Base-by-base conservation (phyloP, 1,140 invertebrate species). In the Cataglyphis hispanica region DNA sequence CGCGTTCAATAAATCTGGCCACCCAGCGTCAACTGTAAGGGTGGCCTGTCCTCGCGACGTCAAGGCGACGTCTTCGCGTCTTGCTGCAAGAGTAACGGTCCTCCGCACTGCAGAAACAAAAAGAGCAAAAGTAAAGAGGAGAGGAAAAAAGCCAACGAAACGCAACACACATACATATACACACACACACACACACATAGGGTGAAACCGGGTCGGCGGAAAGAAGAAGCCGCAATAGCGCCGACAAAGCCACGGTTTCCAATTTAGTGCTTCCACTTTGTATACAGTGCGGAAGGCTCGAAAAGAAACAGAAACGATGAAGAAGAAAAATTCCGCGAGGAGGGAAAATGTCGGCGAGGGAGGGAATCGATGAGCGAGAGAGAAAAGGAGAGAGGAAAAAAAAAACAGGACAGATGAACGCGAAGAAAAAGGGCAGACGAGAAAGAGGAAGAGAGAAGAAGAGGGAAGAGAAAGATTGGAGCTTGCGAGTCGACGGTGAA, bases 401-500 rank as follows among this genome's bases (percentile, higher is more conserved):
- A 31, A 66, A 69, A 85, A 77, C 56, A 58, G 22, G 27, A 31
- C 19, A 22, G 50, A 64, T 40, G 40, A 53, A 50, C 58, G 76
- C 7, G 46, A 7, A 69, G 53, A 56, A 31, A n/a, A 31, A 75
- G 19, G 64, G 5, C 6, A n/a, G 11, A 80, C 7, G 27, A 10
- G 46, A 56, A 46, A 37, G 13, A 50, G 60, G 27, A 37, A 25
- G 53, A 67, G 63, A 69, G 56, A 61, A 16, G 70, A 56, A 22
- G 60, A 50, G 56, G 19, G 13, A 27, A 70, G 46, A 40, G 19
- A 46, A 31, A 34, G 53, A 56, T 37, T 37, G 87, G 83, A 75
- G 85, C 89, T 90, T 90, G 89, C 84, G 88, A 90, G 86, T 77
- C 89, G 67, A 74, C 89, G 84, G 81, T 90, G 89, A 90, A 90